Evolutionary conservation across 2,888 invertebrate species (phyloP), one percentile per base, ranked within the genome.

Genomic region (Micropterix aruncella): DNA sequence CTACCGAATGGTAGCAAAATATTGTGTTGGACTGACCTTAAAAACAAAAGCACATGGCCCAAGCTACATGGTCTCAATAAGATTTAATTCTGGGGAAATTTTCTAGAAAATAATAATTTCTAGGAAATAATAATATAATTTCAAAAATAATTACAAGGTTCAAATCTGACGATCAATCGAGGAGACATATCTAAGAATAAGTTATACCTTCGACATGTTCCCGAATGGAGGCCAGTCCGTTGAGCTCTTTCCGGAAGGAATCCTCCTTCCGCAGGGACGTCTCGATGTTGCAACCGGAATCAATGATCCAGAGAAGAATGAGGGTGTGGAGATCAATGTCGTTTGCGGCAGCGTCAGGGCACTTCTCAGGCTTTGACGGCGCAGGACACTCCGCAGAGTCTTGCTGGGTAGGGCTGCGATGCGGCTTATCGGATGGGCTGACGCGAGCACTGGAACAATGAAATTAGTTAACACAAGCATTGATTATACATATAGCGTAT

Each of bases 231-330:
- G 39, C 27, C 18, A 44, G 27, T 7, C 40, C 27, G 7, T 56
- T 37, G 58, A 58, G 44, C 61, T 54, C 2, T 57, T 57, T 3
- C 57, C 62, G 45, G 40, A 41, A 40, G 17, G 37, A 19, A n/a
- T 45, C 41, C 40, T 38, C 50, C 44, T 48, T 42, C 49, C 66
- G 48, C 18, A 79, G 56, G 12, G 77, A 78, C 0, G 74, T 68
- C 49, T 79, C 79, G 1, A 79, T 73, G 47, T 73, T 72, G 51
- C 77, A 70, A 0, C 83, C 82, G 19, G 80, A 80, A 48, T 77
- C 75, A 42, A 88, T 64, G 52, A 90, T 71, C 88, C 88, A 89
- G 19, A 90, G 69, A 12, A 81, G 73, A 7, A 81, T 77, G 43
- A 87, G 63, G 1, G 83, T 81, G 56, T 83, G 81, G 1, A 74